Evolutionary conservation across 2,888 invertebrate species (phyloP), one percentile per base, ranked within the genome.

Genomic region (Chymomyza caudatula): DNA sequence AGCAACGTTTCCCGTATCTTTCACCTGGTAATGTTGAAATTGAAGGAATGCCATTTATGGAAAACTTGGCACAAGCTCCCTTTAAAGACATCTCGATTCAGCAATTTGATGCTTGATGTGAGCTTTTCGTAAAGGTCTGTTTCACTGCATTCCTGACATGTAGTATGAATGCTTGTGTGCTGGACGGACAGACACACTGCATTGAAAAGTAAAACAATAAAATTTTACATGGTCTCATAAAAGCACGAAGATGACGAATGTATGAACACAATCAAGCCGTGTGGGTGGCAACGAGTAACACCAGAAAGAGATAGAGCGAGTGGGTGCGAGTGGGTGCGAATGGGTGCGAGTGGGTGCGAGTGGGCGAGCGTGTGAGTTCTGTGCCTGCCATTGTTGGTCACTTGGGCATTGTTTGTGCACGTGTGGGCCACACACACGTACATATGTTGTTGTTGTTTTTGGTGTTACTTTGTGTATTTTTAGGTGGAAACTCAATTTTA

Each of bases 191-290:
- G 22, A 23, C 17, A 23, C 17, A 49, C 65, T 69, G 73, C 85
- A 80, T 82, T 82, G 77, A 79, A 79, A 83, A 74, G 83, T 69
- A 71, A 83, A 69, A 85, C 85, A 85, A 80, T 80, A 85, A 80
- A 80, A 79, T 44, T 83, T 76, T 83, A 80, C 85, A 80, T 77
- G 73, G 56, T 67, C 73, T 11, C 73, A 79, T 75, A 80, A 83
- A 70, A 67, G 60, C 70, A 80, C 83, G 73, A 79, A 83, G 69
- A 75, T 85, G 79, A 85, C 68, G 67, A 77, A 62, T 64, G 29
- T 43, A n/a, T 20, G 29, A 37, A 37, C 11, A 37, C 29, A 37
- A 37, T 37, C 11, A n/a, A 37, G 29, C 5, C 8, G 11, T 11
- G 3, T 11, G 29, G 29, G 29, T 29, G 54, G 64, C 52, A 53